Base-by-base conservation (phyloP, 2,888 invertebrate genomes). In the Caenorhabditis becei region DNA sequence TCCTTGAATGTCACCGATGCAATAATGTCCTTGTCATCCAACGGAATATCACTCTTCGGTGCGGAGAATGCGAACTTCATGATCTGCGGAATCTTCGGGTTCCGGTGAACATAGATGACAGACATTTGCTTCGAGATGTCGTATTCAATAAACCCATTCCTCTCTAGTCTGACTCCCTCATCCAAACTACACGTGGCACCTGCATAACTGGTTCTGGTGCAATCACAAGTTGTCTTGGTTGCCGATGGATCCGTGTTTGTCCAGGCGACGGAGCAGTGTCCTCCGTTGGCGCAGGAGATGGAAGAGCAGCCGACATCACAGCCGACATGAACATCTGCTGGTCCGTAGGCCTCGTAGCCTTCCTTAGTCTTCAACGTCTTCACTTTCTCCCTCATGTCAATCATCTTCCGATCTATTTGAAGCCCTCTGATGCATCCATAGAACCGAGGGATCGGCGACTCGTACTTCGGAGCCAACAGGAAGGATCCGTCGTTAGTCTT, bases 251-350 rank as follows among this genome's bases (percentile, higher is more conserved):
- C 86, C 54, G 79, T 83, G 67, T 88, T 86, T 16, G 72, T 80
- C 89, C 89, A 89, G n/a, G 78, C 84, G 16, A 88, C 86, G 0
- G 87, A 80, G 51, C 89, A 89, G 62, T 89, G 89, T 1, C 89
- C 89, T 3, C 88, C 88, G 62, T 89, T 88, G 10, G 82, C 37
- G 74, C 89, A 89, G n/a, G 77, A 26, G 28, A 89, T 49, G 10
- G 81, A 24, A 3, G 83, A 84, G 51, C 89, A 89, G 20, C 82
- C 83, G 47, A 86, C 79, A 26, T 86, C 79, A 66, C 89, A 89
- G 7, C 88, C 88, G 20, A 66, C 59, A 70, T 83, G 85, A 18
- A 88, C 80, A 11, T 81, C 71, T 18, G 69, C 87, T 87, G 62
- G 59, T 26, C 66, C 72, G 18, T 65, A 78, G 5, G 66, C 61